Percentiles rank a stretch among this genome's conserved stretches.
Evolutionary conservation across 2,797 vertebrate genomes (phyloP).

Genomic region (Okamejei kenojei): DNA sequence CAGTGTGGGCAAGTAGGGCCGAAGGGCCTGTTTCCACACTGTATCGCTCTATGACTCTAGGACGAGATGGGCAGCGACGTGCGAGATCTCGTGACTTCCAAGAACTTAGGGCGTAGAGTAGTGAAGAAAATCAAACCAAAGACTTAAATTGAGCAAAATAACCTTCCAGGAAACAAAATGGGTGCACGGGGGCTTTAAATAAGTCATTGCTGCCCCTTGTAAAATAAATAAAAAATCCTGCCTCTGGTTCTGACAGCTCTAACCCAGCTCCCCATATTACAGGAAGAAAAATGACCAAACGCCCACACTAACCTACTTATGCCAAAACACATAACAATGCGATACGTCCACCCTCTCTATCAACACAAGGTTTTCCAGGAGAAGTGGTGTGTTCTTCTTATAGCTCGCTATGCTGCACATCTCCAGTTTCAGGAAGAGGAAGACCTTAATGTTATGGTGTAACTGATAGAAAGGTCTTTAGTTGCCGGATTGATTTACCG

Average conservation of each 20-base stretch:
- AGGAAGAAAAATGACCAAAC: not conserved
- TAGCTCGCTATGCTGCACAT: not conserved
- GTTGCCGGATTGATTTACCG: constrained; percentile 1
- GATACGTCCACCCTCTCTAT: not conserved
- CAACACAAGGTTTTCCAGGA: constrained; percentile 22
- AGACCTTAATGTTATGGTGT: constrained; percentile 18
- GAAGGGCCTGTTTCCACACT: no score
- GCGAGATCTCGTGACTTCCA: not conserved
- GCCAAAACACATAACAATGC: not conserved
- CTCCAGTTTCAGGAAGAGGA: constrained; percentile 29
- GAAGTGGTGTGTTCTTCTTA: constrained; percentile 26
- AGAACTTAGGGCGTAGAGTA: not conserved
- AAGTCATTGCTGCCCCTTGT: no score
- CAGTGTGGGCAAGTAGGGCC: no score
- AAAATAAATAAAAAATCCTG: not conserved
- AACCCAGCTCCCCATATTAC: not conserved
- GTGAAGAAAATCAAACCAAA: not conserved
- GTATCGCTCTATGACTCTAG: not conserved
- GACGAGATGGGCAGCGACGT: not conserved
- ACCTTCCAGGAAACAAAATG: not conserved
- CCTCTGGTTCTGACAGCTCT: not conserved
- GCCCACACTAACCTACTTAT: not conserved
- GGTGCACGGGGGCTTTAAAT: not conserved
- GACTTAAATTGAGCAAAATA: not conserved
- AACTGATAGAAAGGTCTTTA: constrained; percentile 7